A percentile compares a stretch with the other conserved stretches of the same genome.
phyloP scores from a whole-genome alignment of 1,140 invertebrate species.

The Lordiphosa stackelbergi region DNA sequence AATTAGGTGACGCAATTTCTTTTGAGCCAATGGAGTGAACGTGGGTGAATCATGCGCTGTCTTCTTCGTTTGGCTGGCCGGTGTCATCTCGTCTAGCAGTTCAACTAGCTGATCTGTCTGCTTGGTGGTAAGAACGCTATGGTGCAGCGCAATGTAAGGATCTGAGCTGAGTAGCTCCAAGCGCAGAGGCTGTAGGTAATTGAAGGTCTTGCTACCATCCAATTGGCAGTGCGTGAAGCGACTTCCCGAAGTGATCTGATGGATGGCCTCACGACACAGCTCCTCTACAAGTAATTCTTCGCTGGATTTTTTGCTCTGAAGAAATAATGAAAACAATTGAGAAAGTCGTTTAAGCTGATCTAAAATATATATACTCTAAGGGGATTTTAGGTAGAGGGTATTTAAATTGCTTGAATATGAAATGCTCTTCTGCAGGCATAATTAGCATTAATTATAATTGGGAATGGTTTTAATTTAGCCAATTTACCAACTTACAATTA shows the following conservation, averaged over 20 bases:
- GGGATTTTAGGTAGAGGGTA: too few species aligned
- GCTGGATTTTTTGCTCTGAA: slow-evolving; percentile 26
- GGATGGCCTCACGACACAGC: slow-evolving; percentile 48
- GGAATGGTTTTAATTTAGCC: slow-evolving; percentile 10
- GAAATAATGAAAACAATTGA: background rate
- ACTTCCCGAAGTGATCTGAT: slow-evolving; percentile 18
- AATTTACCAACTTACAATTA: slow-evolving; percentile 7
- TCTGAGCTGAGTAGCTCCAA: slow-evolving; percentile 91
- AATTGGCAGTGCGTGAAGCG: slow-evolving; percentile 31
- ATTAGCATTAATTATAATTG: background rate
- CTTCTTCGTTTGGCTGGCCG: background rate
- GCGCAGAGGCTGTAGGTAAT: slow-evolving; percentile 88
- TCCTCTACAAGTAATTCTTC: slow-evolving; percentile 56
- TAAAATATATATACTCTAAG: too few species aligned
- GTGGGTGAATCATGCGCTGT: slow-evolving; percentile 18
- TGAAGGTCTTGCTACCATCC: slow-evolving; percentile 81
- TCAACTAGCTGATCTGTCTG: slow-evolving; percentile 31
- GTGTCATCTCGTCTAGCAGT: slow-evolving; percentile 27
- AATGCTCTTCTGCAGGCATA: background rate
- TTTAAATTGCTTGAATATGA: background rate
- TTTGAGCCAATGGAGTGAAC: slow-evolving; percentile 30
- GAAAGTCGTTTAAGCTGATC: too few species aligned
- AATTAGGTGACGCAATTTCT: slow-evolving; percentile 19
- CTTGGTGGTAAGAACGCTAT: slow-evolving; percentile 85
- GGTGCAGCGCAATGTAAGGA: slow-evolving; percentile 91